Percentiles rank a stretch among this genome's conserved stretches.
Evolutionary conservation across 2,888 invertebrate genomes (phyloP).

Genomic region (Bellardia pandia): DNA sequence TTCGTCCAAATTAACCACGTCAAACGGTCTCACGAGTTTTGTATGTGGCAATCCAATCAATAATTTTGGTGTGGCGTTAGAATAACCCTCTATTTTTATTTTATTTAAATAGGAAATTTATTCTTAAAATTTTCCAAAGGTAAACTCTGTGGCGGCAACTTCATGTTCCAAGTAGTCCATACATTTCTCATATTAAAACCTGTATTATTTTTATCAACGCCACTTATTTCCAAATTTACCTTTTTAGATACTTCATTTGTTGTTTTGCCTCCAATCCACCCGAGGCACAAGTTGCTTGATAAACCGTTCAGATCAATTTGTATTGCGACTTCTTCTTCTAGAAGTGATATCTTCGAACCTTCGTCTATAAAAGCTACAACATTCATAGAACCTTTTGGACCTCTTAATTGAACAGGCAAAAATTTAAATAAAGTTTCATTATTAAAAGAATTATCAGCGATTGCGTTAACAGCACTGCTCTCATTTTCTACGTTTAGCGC

Average conservation of each 20-base stretch:
- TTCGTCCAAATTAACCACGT: conserved; percentile 44
- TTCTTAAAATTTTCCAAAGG: conserved; percentile 20
- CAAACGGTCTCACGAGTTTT: conserved; percentile 24
- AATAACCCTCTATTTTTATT: conserved; percentile 29
- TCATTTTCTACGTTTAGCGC: neutral
- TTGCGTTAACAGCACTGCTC: conserved; percentile 40
- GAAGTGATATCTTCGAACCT: conserved; percentile 60
- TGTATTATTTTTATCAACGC: neutral
- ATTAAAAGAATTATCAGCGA: neutral
- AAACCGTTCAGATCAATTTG: conserved; percentile 58
- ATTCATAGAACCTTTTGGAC: conserved; percentile 25
- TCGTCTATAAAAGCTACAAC: conserved; percentile 69
- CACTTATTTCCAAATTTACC: conserved; percentile 40
- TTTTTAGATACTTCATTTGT: conserved; percentile 25
- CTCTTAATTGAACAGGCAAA: conserved; percentile 37
- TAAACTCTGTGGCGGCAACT: conserved; percentile 43
- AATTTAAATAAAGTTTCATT: conserved; percentile 57
- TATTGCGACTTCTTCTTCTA: conserved; percentile 49
- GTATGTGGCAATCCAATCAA: conserved; percentile 43
- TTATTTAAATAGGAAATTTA: conserved; percentile 32
- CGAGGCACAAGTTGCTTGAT: conserved; percentile 28
- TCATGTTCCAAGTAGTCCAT: conserved; percentile 44
- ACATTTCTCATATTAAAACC: conserved; percentile 38
- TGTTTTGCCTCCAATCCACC: conserved; percentile 48
- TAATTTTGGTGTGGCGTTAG: conserved; percentile 2